Base-by-base conservation (phyloP, 2,113 vertebrate genomes). In the Chaetodon auriga region DNA sequence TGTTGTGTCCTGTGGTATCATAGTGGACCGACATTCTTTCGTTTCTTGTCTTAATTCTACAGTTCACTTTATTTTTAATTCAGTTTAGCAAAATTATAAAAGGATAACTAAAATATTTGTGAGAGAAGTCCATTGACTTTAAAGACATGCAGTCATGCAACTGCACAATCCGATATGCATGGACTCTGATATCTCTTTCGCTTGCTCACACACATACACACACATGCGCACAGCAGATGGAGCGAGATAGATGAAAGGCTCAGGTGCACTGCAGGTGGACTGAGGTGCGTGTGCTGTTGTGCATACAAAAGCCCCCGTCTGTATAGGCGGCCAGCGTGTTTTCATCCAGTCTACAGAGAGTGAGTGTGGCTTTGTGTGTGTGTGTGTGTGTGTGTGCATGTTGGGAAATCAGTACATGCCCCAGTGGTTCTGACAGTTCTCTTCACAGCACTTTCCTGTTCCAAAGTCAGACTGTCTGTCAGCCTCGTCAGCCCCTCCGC, bases 251-350 rank as follows among this genome's bases (percentile, higher is more conserved):
- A 90, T 81, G 63, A 88, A 88, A 78, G 73, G 78, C 55, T 73
- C 74, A 77, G 79, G 80, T 84, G 72, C 62, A 75, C 71, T 79
- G 81, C 77, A 85, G 81, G 78, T 88, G 72, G 82, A 72, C 65
- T 73, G 45, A 75, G 41, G 30, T 19, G 49, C 69, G 54, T 68
- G 69, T 76, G 45, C 11, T 53, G 79, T 41, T 83, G 71, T 88
- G 80, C 43, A 71, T 68, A 76, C 72, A 83, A 81, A 86, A 78
- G 69, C 30, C 58, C 61, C 35, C n/a, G 23, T 82, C 72, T 87
- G 78, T 58, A 60, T 48, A 74, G 61, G 36, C 18, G 16, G 48
- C 30, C 68, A 68, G 58, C 21, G 19, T 73, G 74, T 30, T 80
- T 82, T 83, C 48, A 76, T 79, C 68, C 55, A n/a, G 58, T 55